Evolutionary conservation across 2,797 vertebrate species (phyloP), one percentile per base, ranked within the genome.

Genomic region (Brachyrhaphis roseni): DNA sequence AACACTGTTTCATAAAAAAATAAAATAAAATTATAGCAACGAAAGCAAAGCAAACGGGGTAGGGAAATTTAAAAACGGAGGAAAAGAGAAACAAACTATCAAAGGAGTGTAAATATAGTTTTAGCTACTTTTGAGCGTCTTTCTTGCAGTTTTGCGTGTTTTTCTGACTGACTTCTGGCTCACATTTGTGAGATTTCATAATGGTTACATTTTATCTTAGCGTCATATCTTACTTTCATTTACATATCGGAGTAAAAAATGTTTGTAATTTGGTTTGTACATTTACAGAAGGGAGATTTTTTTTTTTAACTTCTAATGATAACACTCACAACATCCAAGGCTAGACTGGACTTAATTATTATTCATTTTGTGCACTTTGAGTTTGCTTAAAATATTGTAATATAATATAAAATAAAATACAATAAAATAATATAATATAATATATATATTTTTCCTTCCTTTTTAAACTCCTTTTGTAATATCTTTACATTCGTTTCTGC

Each of bases 11-110:
- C 0, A 18, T 70, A 86, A 75, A 90, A 90, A 41, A 10, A 8
- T 41, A 83, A 45, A 45, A 45, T 0, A 45, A 45, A 45, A 45
- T 3, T 87, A 85, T 53, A 80, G 64, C 28, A 0, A 1, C 1
- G 1, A 59, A 36, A 23, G 8, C 7, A 16, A 41, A 16, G 26
- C 18, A 18, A 39, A 8, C 15, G 28, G 6, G 18, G 31, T 36
- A 1, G 12, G 62, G 34, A 20, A 66, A 39, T 39, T 2, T 10
- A 10, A 39, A 66, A 66, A 36, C 20, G 0, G 15, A 18, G 31
- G 34, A 8, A 39, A 20, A 66, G 34, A 66, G 62, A 66, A 39
- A 23, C 34, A 66, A 59, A 66, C 34, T 66, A 8, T 4, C 4
- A 20, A 10, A 36, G 3, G 8, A 39, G 18, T 66, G 34, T 66